Conservation (phyloP, 1,140 invertebrate species). For the Lethrus apterus region DNA sequence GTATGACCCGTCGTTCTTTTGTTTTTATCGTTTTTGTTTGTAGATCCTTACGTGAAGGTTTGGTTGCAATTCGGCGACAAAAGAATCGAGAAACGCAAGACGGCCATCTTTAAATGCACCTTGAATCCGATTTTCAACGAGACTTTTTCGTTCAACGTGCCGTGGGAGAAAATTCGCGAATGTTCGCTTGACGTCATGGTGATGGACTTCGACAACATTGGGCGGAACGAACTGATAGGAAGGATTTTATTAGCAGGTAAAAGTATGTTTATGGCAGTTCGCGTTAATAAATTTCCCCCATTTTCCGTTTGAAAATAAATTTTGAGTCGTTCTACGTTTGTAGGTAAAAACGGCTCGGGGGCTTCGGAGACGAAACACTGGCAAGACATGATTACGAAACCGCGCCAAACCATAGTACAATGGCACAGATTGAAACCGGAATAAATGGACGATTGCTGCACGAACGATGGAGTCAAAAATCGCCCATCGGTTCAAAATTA, state of each 20-base stretch:
- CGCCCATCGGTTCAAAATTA: background rate
- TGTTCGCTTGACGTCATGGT: slow-evolving; percentile 88
- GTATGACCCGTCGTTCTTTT: no score
- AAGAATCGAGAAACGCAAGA: slow-evolving; percentile 90
- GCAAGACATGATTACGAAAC: slow-evolving; percentile 95
- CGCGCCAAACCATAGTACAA: slow-evolving; percentile 83
- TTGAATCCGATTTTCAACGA: slow-evolving; percentile 91
- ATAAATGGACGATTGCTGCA: slow-evolving; percentile 45
- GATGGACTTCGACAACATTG: slow-evolving; percentile 93
- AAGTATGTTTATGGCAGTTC: no score
- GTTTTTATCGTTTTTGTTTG: slow-evolving; percentile 27
- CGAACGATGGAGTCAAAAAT: background rate
- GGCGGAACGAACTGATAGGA: slow-evolving; percentile 86
- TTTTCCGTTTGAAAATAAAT: no score
- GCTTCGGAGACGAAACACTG: slow-evolving; percentile 89
- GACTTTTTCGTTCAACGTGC: slow-evolving; percentile 85
- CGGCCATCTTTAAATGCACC: slow-evolving; percentile 90
- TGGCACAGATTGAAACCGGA: slow-evolving; percentile 86
- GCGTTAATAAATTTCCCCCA: no score
- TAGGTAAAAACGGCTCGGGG: slow-evolving; percentile 85
- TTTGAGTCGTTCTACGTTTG: slow-evolving; percentile 32
- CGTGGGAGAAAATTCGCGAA: slow-evolving; percentile 90
- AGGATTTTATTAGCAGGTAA: slow-evolving; percentile 78
- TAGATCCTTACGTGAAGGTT: slow-evolving; percentile 94
- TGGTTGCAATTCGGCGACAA: slow-evolving; percentile 94